Evolutionary conservation across 2,797 vertebrate genomes (phyloP), one percentile per base, ranked within the genome.

Genomic region (Falco biarmicus): DNA sequence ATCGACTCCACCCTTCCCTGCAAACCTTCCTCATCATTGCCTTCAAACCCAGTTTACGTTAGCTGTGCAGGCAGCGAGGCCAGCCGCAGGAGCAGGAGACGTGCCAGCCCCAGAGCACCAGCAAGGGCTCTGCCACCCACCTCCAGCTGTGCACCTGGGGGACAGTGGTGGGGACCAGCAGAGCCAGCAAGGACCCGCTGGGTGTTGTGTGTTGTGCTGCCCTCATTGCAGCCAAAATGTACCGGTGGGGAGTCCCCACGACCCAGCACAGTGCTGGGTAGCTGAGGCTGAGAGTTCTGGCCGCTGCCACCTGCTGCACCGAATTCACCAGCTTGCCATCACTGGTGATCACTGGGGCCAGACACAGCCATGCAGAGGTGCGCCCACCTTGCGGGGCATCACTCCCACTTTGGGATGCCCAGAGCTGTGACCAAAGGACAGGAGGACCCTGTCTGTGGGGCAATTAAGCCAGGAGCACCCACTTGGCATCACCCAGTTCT

Each of bases 361-460:
- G 60, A 31, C 25, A 29, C 18, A 1, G 39, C 47, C 10, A 0
- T 7, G 19, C 20, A 21, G 56, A 43, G 56, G 57, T 22, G 28
- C 10, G 37, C 64, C 37, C 28, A 6, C 7, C 2, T 5, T 9
- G 12, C 21, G 48, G 43, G 25, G 16, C 34, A 28, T 53, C 17
- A 1, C 28, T 37, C 37, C 54, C 41, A 15, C 61, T 45, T 15
- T 2, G 0, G 21, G 41, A 13, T 11, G 5, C 64, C 15, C 41
- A 28, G 7, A 45, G 39, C 54, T 3, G 0, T 1, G 19, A 16
- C 17, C 0, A 0, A 22, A 41, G 57, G 34, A 12, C n/a, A 31
- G 43, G 12, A 28, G 37, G 18, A 47, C 29, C 45, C n/a, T 3
- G 60, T 28, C 71, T 4, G 0, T 0, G 0, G 57, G 63, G 43